Evolutionary conservation across 2,797 vertebrate genomes (phyloP), one percentile per base, ranked within the genome.

Genomic region (Gymnopithys bicolor): DNA sequence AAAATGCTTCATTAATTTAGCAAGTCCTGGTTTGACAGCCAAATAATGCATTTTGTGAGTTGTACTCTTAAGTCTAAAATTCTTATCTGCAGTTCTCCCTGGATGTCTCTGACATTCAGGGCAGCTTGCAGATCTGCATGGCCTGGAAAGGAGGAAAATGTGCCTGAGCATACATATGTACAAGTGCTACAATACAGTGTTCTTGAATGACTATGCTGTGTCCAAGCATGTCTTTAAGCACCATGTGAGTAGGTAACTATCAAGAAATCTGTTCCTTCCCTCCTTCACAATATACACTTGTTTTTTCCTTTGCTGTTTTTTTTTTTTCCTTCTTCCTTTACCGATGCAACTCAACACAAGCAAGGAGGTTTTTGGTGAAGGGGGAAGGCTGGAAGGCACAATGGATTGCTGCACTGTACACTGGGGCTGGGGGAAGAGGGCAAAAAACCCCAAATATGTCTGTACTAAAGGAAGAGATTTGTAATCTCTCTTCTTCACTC

Each of bases 1-100:
- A 96, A 96, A 96, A 96, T 96, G 95, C 95, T 96, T 97, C 95
- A 96, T 96, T 97, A 97, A 96, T 96, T 96, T 97, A 96, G 96
- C 86, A 25, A 96, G 96, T 93, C 94, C 95, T 96, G 91, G 90
- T 94, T 96, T 97, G 96, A 97, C 96, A 97, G 95, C 93, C 95
- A 96, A 97, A 97, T 95, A 95, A 96, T 96, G 94, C 91, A 83
- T 89, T 96, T 96, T 94, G 93, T 96, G 91, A 89, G 77, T 94
- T 90, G 94, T 87, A 84, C 95, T 95, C 82, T 93, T 77, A 94
- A 90, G 83, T 91, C 80, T 86, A 69, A 92, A 93, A 90, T 95
- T 91, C 73, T 90, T 93, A 76, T 82, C 89, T 94, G 89, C 12
- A 2, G 51, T 45, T 89, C 52, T 92, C 66, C 35, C 27, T 92